A percentile compares a stretch with the other conserved stretches of the same genome.
Evolutionary conservation across 2,113 vertebrate genomes (phyloP).

Genomic region (Australoheros scitulus): DNA sequence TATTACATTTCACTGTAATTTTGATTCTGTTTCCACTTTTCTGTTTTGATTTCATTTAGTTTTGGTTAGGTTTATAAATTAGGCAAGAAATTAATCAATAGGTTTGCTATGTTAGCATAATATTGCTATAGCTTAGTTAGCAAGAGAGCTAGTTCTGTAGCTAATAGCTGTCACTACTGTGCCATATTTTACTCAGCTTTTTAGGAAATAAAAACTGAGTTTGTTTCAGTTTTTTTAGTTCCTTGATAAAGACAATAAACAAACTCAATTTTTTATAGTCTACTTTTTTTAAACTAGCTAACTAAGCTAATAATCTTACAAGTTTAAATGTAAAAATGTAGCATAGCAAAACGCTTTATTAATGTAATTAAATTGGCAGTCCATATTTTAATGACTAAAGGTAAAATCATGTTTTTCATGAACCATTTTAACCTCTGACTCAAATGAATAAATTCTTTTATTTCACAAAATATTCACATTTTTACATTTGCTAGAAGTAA

Average conservation of each 20-base stretch:
- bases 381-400: background rate
- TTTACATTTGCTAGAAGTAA: background rate
- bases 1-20: too few species aligned
- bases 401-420: background rate
- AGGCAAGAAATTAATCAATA: too few species aligned
- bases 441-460: background rate
- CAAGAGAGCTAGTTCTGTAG: background rate
- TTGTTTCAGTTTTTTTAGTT: background rate
- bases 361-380: background rate
- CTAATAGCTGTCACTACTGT: background rate
- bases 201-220: background rate
- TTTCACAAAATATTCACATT: background rate
- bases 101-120: too few species aligned
- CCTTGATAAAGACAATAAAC: background rate
- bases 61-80: too few species aligned
- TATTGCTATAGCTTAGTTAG: background rate
- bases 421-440: background rate
- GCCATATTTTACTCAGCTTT: background rate
- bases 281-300: background rate
- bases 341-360: background rate
- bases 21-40: too few species aligned
- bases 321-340: background rate
- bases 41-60: too few species aligned
- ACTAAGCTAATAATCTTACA: background rate
- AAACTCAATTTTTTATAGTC: background rate